Base-by-base conservation (phyloP, 2,888 invertebrate species). In the Minunthozetes semirufus region DNA sequence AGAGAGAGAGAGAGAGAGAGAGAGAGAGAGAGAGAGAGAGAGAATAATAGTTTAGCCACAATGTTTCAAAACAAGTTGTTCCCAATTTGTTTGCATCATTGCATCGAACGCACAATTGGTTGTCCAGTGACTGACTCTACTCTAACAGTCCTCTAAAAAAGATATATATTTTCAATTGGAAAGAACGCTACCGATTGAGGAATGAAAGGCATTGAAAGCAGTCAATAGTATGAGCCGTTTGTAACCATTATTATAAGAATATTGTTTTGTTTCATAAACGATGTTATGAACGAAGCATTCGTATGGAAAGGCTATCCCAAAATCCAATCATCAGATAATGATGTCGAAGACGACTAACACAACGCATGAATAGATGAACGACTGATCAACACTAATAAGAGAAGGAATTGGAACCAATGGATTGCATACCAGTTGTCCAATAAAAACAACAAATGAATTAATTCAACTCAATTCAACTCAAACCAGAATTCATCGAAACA, bases 1-100 rank as follows among this genome's bases (percentile, higher is more conserved):
- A 46, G 46, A 46, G 59, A 19, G 59, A 59, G 59, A 59, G 59
- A 59, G 59, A 59, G 59, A 59, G 59, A 59, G 59, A 59, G 59
- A 59, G 59, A n/a, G 22, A 59, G 22, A 27, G 61, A 61, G 25
- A 61, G 17, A 9, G 29, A n/a, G 19, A 8, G 19, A 56, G 22
- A 13, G 25, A 61, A 27, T 61, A 29, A 29, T 61, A 27, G 15
- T 61, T 61, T 13, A 25, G 61, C 25, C 27, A 61, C 61, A 17
- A 19, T 61, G 29, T 25, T 61, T 61, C 11, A 11, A 29, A 61
- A 61, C 61, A 61, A 61, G 15, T 61, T 61, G 61, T 61, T 61
- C 25, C 27, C 61, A 61, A 61, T 61, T 61, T 61, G 61, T 61
- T 61, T 27, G n/a, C 25, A 22, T 22, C 56, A 56, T 56, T 56